These are phyloP conservation scores for Fabriciana adippe DNA, from an alignment of 2,888 invertebrate genomes.

Conservation along the genomic window DNA sequence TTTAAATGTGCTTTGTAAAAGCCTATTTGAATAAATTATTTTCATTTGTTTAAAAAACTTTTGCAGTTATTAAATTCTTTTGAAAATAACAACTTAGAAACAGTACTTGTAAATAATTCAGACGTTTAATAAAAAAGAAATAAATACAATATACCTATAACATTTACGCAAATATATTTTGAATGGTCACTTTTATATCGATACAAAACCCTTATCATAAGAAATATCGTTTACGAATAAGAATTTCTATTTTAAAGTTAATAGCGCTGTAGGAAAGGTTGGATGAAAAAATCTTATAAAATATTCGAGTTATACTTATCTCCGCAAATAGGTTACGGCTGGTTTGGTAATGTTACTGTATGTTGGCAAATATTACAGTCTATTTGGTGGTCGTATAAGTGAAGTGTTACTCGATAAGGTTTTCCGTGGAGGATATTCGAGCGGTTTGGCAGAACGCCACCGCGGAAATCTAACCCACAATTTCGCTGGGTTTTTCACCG, in stretches of 20 bases:
- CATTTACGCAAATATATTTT: too few species aligned
- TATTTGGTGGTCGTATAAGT: constrained; percentile 38
- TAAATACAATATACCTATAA: too few species aligned
- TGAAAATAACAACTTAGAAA: too few species aligned
- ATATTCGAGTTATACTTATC: constrained; percentile 26
- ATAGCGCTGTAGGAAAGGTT: too few species aligned
- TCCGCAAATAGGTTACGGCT: constrained; percentile 27
- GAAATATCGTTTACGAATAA: not conserved
- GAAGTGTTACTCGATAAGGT: constrained; percentile 42
- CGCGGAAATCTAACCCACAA: constrained; percentile 35
- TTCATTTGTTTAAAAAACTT: too few species aligned
- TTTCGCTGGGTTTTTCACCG: constrained; percentile 32
- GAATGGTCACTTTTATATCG: too few species aligned
- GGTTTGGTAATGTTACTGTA: constrained; percentile 30
- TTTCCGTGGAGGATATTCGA: constrained; percentile 41
- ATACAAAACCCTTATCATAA: too few species aligned
- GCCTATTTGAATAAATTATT: too few species aligned
- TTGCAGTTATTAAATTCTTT: too few species aligned
- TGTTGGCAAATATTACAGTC: constrained; percentile 41
- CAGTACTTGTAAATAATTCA: too few species aligned
- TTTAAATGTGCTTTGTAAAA: too few species aligned
- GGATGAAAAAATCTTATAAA: constrained; percentile 15
- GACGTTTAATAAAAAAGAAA: too few species aligned
- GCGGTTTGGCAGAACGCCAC: constrained; percentile 44
- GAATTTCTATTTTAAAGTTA: not conserved